Evolutionary conservation across 2,797 vertebrate genomes (phyloP).

Genomic region (Sebastes matsubarae): DNA sequence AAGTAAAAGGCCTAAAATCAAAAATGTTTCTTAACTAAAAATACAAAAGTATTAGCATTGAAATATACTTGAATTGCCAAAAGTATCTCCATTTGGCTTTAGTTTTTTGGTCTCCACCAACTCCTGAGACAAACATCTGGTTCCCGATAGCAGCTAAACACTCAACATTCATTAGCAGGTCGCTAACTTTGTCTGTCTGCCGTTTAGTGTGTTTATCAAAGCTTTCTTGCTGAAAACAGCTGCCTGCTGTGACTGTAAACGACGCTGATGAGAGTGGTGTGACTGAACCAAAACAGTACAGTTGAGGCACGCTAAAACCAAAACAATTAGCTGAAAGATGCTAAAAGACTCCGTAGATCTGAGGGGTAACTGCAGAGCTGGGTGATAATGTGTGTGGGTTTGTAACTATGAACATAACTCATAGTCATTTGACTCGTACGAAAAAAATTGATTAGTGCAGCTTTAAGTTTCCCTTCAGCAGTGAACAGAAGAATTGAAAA

Average conservation of each 20-base stretch:
- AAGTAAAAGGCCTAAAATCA: too few relatives aligned
- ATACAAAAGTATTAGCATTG: too few relatives aligned
- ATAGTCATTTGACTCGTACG: neutral
- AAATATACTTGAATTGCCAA: too few relatives aligned
- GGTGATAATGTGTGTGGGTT: neutral
- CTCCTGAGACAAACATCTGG: neutral
- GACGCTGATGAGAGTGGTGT: neutral
- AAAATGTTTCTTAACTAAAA: too few relatives aligned
- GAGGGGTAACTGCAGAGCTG: neutral
- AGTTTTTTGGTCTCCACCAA: neutral
- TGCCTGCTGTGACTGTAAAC: neutral
- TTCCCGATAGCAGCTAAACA: neutral
- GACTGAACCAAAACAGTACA: neutral
- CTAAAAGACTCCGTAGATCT: neutral
- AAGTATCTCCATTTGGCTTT: neutral
- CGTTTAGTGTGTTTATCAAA: neutral
- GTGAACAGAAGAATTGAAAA: constrained; percentile 2
- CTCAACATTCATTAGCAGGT: neutral
- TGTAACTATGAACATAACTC: too few relatives aligned
- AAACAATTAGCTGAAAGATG: neutral
- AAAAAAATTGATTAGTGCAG: neutral
- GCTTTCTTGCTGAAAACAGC: neutral
- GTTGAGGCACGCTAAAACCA: neutral
- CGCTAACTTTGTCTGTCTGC: neutral
- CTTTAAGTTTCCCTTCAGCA: neutral